Conservation (phyloP, 2,888 invertebrate genomes). For the Idaea dimidiata region DNA sequence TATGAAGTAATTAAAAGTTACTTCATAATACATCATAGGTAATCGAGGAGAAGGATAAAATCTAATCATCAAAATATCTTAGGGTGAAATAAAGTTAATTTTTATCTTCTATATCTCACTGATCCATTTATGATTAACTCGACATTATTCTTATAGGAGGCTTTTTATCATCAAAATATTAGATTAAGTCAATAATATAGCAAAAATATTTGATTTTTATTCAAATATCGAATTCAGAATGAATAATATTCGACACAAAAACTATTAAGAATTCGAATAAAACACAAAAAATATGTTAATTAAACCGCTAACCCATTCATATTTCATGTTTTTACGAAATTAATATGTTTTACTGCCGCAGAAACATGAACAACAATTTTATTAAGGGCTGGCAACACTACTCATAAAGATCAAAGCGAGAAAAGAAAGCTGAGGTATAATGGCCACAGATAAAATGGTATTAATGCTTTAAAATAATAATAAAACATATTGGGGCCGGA, state of each 20-base stretch:
- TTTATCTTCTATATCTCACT: too few relatives aligned
- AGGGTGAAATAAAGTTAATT: too few relatives aligned
- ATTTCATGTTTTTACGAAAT: not conserved
- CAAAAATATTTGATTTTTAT: too few relatives aligned
- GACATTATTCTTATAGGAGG: too few relatives aligned
- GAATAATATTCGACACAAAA: not conserved
- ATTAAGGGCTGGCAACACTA: not conserved
- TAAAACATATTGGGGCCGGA: not conserved
- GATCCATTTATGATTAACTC: too few relatives aligned
- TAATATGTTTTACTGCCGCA: not conserved
- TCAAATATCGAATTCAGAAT: not conserved
- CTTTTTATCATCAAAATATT: too few relatives aligned
- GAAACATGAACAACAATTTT: not conserved
- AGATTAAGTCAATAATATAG: too few relatives aligned
- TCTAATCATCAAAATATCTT: too few relatives aligned
- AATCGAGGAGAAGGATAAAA: too few relatives aligned
- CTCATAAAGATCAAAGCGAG: not conserved
- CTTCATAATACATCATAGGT: too few relatives aligned
- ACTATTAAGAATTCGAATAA: not conserved
- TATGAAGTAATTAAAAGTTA: too few relatives aligned
- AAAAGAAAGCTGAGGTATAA: not conserved
- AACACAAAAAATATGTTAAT: not conserved
- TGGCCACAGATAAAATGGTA: not conserved
- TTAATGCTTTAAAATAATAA: not conserved
- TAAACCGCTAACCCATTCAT: not conserved